Conservation (phyloP, 2,888 invertebrate genomes). For the Dilophus febrilis region DNA sequence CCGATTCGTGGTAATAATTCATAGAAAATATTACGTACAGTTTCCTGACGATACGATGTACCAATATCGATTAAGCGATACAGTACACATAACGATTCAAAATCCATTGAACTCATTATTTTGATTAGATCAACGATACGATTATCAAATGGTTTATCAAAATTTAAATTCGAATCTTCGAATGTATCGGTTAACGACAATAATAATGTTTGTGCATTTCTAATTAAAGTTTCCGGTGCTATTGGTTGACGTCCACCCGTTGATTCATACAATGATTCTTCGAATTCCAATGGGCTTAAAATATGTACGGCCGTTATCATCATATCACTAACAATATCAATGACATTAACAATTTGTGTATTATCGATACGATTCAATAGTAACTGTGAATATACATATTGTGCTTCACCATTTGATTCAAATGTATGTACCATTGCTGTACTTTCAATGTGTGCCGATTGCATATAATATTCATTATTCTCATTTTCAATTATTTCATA, state of each 20-base stretch:
- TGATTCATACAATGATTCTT: slow-evolving; percentile 23
- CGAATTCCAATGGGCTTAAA: slow-evolving; percentile 21
- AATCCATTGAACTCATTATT: slow-evolving; percentile 26
- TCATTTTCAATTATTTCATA: slow-evolving; percentile 24
- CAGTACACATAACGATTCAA: slow-evolving; percentile 27
- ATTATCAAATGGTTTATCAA: slow-evolving; percentile 27
- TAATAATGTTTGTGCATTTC: slow-evolving; percentile 19
- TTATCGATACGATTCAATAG: slow-evolving; percentile 24
- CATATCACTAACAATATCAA: slow-evolving; percentile 29
- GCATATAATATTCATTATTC: slow-evolving; percentile 25
- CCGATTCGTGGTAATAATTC: slow-evolving; percentile 54
- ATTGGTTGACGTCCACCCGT: slow-evolving; percentile 28
- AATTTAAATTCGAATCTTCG: slow-evolving; percentile 26
- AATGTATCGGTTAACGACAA: slow-evolving; percentile 26
- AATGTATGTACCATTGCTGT: slow-evolving; percentile 28
- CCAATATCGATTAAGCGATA: slow-evolving; percentile 43
- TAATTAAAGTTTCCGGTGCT: slow-evolving; percentile 23
- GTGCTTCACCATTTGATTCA: slow-evolving; percentile 29
- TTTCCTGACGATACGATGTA: slow-evolving; percentile 58
- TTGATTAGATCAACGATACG: slow-evolving; percentile 27
- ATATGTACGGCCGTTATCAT: no score
- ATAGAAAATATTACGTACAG: slow-evolving; percentile 52
- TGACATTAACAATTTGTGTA: slow-evolving; percentile 26
- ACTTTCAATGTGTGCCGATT: slow-evolving; percentile 27
- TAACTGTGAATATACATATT: slow-evolving; percentile 27